phyloP scores from a whole-genome alignment of 2,888 invertebrate genomes.

The Hydrotaea diabolus region DNA sequence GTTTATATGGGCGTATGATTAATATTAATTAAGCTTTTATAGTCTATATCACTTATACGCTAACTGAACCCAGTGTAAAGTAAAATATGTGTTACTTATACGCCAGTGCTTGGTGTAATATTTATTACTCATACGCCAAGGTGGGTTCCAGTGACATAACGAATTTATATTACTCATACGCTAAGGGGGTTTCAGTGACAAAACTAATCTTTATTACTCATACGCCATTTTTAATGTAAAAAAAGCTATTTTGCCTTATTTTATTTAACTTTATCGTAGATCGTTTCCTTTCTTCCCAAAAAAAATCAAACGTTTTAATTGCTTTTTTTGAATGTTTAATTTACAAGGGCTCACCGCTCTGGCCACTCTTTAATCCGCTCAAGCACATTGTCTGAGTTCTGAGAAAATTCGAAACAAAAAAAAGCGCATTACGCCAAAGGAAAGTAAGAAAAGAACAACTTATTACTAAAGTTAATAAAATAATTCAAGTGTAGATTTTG shows the following conservation, averaged over 20 bases:
- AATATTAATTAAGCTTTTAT: neutral
- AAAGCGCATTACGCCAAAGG: neutral
- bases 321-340: neutral
- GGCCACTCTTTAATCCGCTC: neutral
- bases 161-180: neutral
- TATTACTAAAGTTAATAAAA: slow-evolving; percentile 27
- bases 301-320: neutral
- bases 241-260: no score
- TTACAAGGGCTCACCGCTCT: neutral
- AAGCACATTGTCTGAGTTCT: slow-evolving; percentile 14
- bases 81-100: no score
- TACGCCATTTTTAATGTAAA: no score
- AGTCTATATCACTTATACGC: no score
- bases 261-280: no score
- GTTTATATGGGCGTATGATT: neutral
- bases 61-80: no score
- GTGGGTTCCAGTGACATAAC: neutral
- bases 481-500: slow-evolving; percentile 36
- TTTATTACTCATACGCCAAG: neutral
- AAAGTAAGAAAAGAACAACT: slow-evolving; percentile 16
- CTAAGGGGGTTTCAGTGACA: neutral
- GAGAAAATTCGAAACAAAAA: neutral
- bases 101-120: no score
- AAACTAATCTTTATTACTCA: no score
- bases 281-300: no score